Percentiles rank a stretch among this genome's conserved stretches.
phyloP scores from a whole-genome alignment of 2,113 vertebrate species.

The Hystrix cristata region DNA sequence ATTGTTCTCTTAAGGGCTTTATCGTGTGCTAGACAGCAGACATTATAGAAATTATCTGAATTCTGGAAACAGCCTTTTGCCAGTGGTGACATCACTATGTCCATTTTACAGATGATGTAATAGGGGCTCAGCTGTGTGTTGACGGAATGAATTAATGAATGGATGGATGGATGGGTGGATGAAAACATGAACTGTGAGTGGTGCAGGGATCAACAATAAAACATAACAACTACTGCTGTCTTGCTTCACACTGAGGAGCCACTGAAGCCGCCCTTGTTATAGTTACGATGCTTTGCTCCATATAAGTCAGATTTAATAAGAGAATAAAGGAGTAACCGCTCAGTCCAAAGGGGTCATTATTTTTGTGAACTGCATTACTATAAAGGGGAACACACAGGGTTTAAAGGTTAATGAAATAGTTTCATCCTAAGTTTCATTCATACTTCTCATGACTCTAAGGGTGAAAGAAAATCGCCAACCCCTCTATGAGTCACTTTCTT shows the following conservation, averaged over 20 bases:
- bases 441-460: slow-evolving; percentile 34
- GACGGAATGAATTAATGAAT: background rate
- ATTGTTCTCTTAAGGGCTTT: slow-evolving; percentile 47
- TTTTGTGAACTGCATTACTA: slow-evolving; percentile 64
- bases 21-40: background rate
- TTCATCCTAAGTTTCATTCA: slow-evolving; percentile 72
- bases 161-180: background rate
- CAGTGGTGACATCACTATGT: slow-evolving; percentile 4
- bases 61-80: slow-evolving; percentile 54
- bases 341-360: slow-evolving; percentile 74
- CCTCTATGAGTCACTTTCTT: slow-evolving; percentile 79
- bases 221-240: background rate
- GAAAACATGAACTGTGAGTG: background rate
- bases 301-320: slow-evolving; percentile 52
- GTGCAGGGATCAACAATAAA: background rate
- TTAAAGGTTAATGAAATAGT: slow-evolving; percentile 69
- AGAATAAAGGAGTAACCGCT: slow-evolving; percentile 64
- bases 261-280: background rate
- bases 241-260: background rate
- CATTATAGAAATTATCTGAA: slow-evolving; percentile 58
- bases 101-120: slow-evolving; percentile 58
- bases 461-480: slow-evolving; percentile 60
- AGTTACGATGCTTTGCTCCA: background rate
- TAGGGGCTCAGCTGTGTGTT: background rate
- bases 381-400: slow-evolving; percentile 35